phyloP scores from a whole-genome alignment of 2,113 vertebrate species.

The Ancistrus triradiatus region DNA sequence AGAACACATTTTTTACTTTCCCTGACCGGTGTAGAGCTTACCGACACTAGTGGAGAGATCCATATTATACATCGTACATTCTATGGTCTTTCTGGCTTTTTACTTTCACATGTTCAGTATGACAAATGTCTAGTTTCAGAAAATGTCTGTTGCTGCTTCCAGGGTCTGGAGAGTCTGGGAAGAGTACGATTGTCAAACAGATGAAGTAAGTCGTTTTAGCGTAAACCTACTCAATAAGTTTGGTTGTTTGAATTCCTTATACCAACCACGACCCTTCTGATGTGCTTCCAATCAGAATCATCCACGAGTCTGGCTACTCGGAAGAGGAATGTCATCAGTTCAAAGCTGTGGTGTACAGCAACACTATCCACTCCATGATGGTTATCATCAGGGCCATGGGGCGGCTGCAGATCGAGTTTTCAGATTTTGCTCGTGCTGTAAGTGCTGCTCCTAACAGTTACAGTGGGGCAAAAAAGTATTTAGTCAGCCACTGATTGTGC shows the following conservation, averaged over 20 bases:
- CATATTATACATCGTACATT: too few species aligned
- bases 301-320: conserved; percentile 95
- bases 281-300: conserved; percentile 76
- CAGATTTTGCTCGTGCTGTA: conserved; percentile 83
- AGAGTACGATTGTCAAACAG: conserved; percentile 98
- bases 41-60: too few species aligned
- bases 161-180: conserved; percentile 97
- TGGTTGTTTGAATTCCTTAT: neutral
- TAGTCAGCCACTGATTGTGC: too few species aligned
- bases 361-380: conserved; percentile 98
- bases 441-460: conserved; percentile 65
- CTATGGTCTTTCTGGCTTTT: too few species aligned
- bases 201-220: conserved; percentile 87
- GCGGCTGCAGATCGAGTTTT: conserved; percentile 93
- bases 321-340: conserved; percentile 99
- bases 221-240: too few species aligned
- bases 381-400: conserved; percentile 98
- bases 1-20: too few species aligned
- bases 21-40: too few species aligned
- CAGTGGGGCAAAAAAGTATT: too few species aligned
- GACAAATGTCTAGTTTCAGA: neutral
- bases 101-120: too few species aligned
- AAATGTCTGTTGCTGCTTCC: conserved; percentile 32
- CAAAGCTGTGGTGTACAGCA: conserved; percentile 98
- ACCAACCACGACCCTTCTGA: neutral